phyloP scores from a whole-genome alignment of 1,140 invertebrate genomes.

The Drosophila azteca region DNA sequence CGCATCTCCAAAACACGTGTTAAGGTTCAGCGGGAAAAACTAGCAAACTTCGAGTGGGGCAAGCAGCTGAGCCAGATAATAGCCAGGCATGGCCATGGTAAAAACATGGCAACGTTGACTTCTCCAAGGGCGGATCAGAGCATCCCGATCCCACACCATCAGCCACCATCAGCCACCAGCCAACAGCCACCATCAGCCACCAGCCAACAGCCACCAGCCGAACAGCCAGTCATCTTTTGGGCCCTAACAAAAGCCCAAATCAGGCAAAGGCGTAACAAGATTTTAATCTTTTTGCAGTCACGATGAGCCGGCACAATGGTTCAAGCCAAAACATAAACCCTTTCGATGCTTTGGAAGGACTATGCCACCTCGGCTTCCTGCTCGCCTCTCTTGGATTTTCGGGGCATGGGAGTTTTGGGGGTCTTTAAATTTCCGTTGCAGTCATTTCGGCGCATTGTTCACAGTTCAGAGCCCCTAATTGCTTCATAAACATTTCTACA shows the following conservation, averaged over 20 bases:
- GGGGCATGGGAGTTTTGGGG: slow-evolving; percentile 13
- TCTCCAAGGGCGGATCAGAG: slow-evolving; percentile 14
- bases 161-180: slow-evolving; percentile 3
- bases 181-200: slow-evolving; percentile 22
- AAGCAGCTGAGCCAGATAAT: slow-evolving; percentile 25
- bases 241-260: slow-evolving; percentile 55
- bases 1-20: slow-evolving; percentile 31
- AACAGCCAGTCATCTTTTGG: slow-evolving; percentile 45
- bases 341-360: slow-evolving; percentile 23
- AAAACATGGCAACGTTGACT: slow-evolving; percentile 55
- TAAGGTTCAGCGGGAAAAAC: slow-evolving; percentile 9
- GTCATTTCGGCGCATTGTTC: slow-evolving; percentile 78
- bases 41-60: slow-evolving; percentile 22
- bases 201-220: slow-evolving; percentile 33
- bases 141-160: slow-evolving; percentile 2
- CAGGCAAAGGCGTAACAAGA: slow-evolving; percentile 71
- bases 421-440: slow-evolving; percentile 73
- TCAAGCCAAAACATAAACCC: slow-evolving; percentile 57
- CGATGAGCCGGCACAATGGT: slow-evolving; percentile 70
- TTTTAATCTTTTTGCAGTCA: slow-evolving; percentile 77
- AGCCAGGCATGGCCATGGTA: slow-evolving; percentile 16
- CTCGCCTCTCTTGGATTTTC: slow-evolving; percentile 6
- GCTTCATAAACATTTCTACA: slow-evolving; percentile 81
- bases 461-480: slow-evolving; percentile 72
- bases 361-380: not conserved